Percentiles rank a stretch among this genome's conserved stretches.
Conservation (phyloP, 2,888 invertebrate genomes). For the Leucozona laternaria region DNA sequence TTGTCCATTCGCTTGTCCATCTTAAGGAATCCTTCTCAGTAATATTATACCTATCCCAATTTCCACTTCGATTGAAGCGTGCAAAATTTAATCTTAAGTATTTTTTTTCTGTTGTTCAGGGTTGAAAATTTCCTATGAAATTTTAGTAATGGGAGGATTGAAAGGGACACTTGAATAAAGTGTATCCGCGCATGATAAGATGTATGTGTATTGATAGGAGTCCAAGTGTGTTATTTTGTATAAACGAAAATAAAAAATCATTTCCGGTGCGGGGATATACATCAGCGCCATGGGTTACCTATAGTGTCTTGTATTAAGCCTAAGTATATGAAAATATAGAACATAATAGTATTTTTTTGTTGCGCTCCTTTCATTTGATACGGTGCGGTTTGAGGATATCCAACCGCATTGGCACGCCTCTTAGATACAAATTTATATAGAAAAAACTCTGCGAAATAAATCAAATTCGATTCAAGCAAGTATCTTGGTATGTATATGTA, state of each 20-base stretch:
- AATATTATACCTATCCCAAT: constrained; percentile 55
- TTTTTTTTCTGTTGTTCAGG: constrained; percentile 8
- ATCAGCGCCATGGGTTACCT: constrained; percentile 66
- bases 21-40: constrained; percentile 45
- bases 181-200: constrained; percentile 72
- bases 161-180: constrained; percentile 70
- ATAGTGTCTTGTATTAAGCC: constrained; percentile 29
- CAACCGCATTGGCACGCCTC: constrained; percentile 73
- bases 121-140: constrained; percentile 18
- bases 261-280: constrained; percentile 69
- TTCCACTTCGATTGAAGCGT: constrained; percentile 71
- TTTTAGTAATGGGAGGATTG: constrained; percentile 44
- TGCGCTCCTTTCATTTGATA: constrained; percentile 52
- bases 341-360: constrained; percentile 42
- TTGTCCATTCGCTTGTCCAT: constrained; percentile 63
- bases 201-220: constrained; percentile 45
- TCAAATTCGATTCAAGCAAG: constrained; percentile 72
- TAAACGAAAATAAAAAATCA: constrained; percentile 59
- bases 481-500: constrained; percentile 7
- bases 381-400: constrained; percentile 62
- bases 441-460: constrained; percentile 60
- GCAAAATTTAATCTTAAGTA: constrained; percentile 73
- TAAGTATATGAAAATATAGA: constrained; percentile 35
- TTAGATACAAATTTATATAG: constrained; percentile 32
- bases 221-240: constrained; percentile 50